Base-by-base conservation (phyloP, 2,113 vertebrate species). In the Agapornis roseicollis region DNA sequence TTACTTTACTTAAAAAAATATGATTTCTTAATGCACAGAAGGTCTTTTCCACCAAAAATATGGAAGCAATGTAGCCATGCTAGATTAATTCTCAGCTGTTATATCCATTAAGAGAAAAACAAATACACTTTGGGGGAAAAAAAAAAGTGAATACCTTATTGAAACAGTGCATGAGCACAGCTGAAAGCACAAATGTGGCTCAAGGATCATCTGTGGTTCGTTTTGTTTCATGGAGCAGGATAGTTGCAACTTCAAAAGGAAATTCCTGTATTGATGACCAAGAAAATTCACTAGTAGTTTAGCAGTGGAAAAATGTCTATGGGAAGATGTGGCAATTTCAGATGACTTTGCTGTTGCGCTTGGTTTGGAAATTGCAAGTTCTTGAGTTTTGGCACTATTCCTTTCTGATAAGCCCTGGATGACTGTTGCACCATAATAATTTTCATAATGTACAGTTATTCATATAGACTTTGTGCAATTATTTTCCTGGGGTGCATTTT, bases 111-210 rank as follows among this genome's bases (percentile, higher is more conserved):
- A n/a, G 64, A 80, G 33, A 79, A 87, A 70, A 78, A 22, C 22
- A 88, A 70, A 28, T 6, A 78, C 41, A n/a, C 7, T 22, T 33
- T 0, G 3, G 2, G 4, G 39, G 46, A 12, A 31, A 7, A 1
- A 18, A 50, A 68, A 29, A 46, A 58, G 7, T 8, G 6, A 78
- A 60, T 29, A n/a, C 1, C 3, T 23, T 37, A 15, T 9, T 20
- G 17, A 31, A 28, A 52, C 22, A 55, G 8, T 46, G 25, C n/a
- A 85, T 61, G 27, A 79, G 28, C 24, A 52, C 11, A 76, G 42
- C 19, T 69, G 47, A 68, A 88, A 72, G 5, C 37, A 90, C 44
- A 72, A 27, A 46, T 2, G 2, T 15, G 49, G 7, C 17, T 33
- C 35, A 79, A 28, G 46, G 39, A 83, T 11, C 42, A 70, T 15